Base-by-base conservation (phyloP, 1,140 invertebrate genomes). In the Nephotettix cincticeps region DNA sequence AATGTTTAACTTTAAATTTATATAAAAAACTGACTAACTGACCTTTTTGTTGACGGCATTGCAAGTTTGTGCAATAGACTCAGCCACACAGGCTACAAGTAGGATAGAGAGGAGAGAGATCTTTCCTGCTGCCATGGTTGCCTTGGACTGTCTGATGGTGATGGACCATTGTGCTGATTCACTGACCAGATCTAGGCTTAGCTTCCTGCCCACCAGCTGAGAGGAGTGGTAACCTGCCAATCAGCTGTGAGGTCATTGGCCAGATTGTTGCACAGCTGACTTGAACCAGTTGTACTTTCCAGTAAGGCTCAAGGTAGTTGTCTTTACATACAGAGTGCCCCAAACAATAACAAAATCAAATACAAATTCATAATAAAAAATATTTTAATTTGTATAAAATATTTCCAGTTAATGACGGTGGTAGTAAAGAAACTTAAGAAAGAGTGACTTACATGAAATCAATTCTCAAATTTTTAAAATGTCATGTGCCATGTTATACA, bases 1-100 rank as follows among this genome's bases (percentile, higher is more conserved):
- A 40, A 9, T 40, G 36, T 6, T 40, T 40, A 9, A 40, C 6
- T 9, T 9, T 40, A 40, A 40, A 40, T 40, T 40, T 9, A 40
- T 17, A 40, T 40, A 40, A 9, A 40, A 40, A 9, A 17, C 17
- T 40, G 6, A 40, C 36, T 40, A 40, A 51, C 47, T 6, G 6
- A 61, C 56, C 25, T 61, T 61, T 28, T 61, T 61, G 23, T 61
- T 61, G 21, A 28, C 56, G 9, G 56, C 56, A 29, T 25, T 27
- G 56, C 56, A 61, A 29, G 56, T 28, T 27, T 61, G 56, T 61
- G 47, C 47, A 51, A 51, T 17, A n/a, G 56, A 61, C n/a, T 61
- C 21, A 21, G 56, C 25, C 21, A 61, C 25, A 6, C 9, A 61
- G 23, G 25, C 21, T 6, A 61, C 23, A 4, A 61, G 21, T 9